Evolutionary conservation across 2,888 invertebrate genomes (phyloP).

Genomic region (Dasysyrphus tricinctus): DNA sequence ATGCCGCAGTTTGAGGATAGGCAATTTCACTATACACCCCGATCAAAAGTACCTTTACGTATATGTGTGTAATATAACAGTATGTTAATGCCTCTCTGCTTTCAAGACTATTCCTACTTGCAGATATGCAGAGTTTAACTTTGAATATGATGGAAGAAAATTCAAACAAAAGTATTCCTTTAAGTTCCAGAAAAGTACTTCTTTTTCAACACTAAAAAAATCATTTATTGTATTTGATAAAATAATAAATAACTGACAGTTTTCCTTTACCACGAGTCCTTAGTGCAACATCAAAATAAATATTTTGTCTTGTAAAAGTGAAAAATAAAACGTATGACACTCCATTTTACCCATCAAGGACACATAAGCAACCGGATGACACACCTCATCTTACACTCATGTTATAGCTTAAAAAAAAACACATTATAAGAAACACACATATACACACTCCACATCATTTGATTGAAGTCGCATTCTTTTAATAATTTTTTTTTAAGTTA

Average conservation of each 20-base stretch:
- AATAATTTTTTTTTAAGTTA: background rate
- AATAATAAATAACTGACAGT: background rate
- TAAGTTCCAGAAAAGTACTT: background rate
- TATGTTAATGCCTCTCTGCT: too few species aligned
- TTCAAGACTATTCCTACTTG: too few species aligned
- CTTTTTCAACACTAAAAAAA: background rate
- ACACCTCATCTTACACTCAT: background rate
- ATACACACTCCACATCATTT: background rate
- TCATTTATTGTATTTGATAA: background rate
- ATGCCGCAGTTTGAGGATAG: too few species aligned
- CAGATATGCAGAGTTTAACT: too few species aligned
- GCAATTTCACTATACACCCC: too few species aligned
- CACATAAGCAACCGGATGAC: background rate
- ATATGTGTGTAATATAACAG: too few species aligned
- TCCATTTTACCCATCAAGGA: background rate
- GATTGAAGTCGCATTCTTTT: background rate
- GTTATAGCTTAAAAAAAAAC: background rate
- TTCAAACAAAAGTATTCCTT: background rate
- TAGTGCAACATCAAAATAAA: slow-evolving; percentile 20
- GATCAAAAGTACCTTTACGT: too few species aligned
- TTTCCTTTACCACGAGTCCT: background rate
- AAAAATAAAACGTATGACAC: slow-evolving; percentile 4
- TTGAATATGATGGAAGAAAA: background rate
- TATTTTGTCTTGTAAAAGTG: slow-evolving; percentile 4
- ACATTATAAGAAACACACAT: background rate